These are phyloP conservation scores for Tetramorium parvispinum DNA, from an alignment of 1,140 invertebrate species.

Conservation along the genomic window DNA sequence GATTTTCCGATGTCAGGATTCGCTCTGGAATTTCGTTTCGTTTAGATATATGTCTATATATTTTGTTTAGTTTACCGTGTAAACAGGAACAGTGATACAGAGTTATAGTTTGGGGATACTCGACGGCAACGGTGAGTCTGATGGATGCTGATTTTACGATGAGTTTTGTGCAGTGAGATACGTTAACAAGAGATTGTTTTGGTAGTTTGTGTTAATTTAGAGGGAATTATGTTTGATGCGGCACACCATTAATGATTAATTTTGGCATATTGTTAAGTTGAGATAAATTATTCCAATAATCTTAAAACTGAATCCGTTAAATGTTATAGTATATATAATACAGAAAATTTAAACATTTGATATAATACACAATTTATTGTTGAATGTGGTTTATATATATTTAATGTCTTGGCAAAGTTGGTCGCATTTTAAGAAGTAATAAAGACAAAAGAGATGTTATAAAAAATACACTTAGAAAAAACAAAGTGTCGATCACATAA, in stretches of 20 bases:
- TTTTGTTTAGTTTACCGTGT: slow-evolving; percentile 25
- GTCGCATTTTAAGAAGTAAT: background rate
- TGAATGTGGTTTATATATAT: background rate
- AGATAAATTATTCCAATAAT: background rate
- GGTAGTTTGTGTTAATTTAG: slow-evolving; percentile 34
- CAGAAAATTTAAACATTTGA: background rate
- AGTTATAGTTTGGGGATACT: slow-evolving; percentile 51
- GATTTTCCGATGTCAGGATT: background rate
- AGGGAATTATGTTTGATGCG: slow-evolving; percentile 8
- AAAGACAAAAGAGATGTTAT: background rate
- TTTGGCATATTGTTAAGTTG: background rate
- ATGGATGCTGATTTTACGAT: slow-evolving; percentile 43
- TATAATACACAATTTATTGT: background rate
- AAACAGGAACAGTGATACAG: slow-evolving; percentile 35
- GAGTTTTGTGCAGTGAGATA: slow-evolving; percentile 36
- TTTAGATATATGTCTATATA: slow-evolving; percentile 25
- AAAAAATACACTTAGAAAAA: background rate
- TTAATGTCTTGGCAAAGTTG: background rate
- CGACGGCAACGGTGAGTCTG: slow-evolving; percentile 15
- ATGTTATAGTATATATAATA: background rate
- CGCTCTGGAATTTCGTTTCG: slow-evolving; percentile 4
- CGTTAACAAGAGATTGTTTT: slow-evolving; percentile 26
- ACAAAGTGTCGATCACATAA: background rate
- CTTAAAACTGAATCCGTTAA: background rate
- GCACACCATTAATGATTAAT: background rate